Base-by-base conservation (phyloP, 2,888 invertebrate species). In the Hydraecia micacea region DNA sequence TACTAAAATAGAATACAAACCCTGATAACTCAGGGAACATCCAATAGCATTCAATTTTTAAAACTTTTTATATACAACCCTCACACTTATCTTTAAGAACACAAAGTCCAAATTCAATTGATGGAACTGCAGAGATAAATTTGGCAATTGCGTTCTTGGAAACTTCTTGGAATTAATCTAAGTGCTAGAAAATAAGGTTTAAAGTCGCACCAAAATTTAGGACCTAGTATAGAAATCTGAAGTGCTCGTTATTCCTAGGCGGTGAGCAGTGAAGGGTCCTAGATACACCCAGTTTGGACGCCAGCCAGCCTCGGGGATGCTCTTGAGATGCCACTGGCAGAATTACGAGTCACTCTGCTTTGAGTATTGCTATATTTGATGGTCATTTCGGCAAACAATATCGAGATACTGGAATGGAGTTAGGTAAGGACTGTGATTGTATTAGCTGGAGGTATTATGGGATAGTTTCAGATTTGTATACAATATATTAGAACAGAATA, bases 161-260 rank as follows among this genome's bases (percentile, higher is more conserved):
- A 39, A 74, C 60, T 74, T 74, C 7, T 49, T 32, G 25, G n/a
- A 28, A 7, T 21, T 39, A 28, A 46, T 36, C 28, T 84, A 84
- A 18, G 0, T 0, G 0, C 8, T 9, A 1, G 15, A 6, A 0
- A 39, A 71, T 79, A 82, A 63, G 62, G 75, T 82, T 70, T 15
- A 62, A 42, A 69, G n/a, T 85, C 0, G 36, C 5, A 46, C 11
- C 60, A 32, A 5, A 28, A 62, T 8, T 73, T 55, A 5, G 11
- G 7, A 75, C n/a, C 70, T 66, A 73, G 75, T 84, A 52, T 81
- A 75, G 79, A 87, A 90, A 89, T 90, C 84, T 88, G 84, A 87
- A 92, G 92, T 85, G 92, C 89, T 93, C 93, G 93, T 93, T 93
- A 92, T 91, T 92, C 91, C 92, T 92, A 89, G 90, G 88, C 90